Base-by-base conservation (phyloP, 2,797 vertebrate species). In the Saxicola maurus region DNA sequence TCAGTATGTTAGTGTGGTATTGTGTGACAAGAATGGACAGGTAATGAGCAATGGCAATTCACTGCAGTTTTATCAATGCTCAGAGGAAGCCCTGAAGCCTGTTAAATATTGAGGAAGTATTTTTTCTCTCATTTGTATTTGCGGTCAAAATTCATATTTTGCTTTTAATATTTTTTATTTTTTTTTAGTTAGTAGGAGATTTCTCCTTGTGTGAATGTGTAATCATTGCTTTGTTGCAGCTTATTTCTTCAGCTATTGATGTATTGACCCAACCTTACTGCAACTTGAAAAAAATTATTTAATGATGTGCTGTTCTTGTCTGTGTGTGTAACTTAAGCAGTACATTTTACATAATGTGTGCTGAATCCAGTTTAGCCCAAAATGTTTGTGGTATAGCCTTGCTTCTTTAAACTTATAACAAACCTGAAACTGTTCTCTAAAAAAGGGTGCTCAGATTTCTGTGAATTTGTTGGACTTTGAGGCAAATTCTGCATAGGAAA, bases 21-120 rank as follows among this genome's bases (percentile, higher is more conserved):
- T 0, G 0, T 7, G 11, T 65, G 52, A 11, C 0, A 37, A 31
- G 17, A 28, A 14, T 5, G 25, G 19, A 15, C 14, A 8, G 48
- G 3, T 53, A 25, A 27, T 4, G 17, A 31, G 7, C 17, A 55
- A 6, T 4, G 4, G 5, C 6, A n/a, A 7, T 30, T 55, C 10
- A 12, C 2, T 86, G 55, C 38, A 5, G 9, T 51, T 1, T 53
- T 82, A 4, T 11, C 11, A 19, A 4, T 60, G 14, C 31, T 25
- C 10, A 66, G 61, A 59, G 24, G 33, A 68, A 56, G 7, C 13
- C 17, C 9, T 17, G 30, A 37, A 48, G 5, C 11, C 20, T 48
- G 3, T 53, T 61, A 43, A 49, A 35, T 25, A 6, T 2, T 3
- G 6, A 60, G 12, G 24, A 25, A 28, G 45, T 64, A 1, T 27